These are phyloP conservation scores for Lamprologus speciosus DNA, from an alignment of 2,113 vertebrate genomes.

Conservation along the genomic window DNA sequence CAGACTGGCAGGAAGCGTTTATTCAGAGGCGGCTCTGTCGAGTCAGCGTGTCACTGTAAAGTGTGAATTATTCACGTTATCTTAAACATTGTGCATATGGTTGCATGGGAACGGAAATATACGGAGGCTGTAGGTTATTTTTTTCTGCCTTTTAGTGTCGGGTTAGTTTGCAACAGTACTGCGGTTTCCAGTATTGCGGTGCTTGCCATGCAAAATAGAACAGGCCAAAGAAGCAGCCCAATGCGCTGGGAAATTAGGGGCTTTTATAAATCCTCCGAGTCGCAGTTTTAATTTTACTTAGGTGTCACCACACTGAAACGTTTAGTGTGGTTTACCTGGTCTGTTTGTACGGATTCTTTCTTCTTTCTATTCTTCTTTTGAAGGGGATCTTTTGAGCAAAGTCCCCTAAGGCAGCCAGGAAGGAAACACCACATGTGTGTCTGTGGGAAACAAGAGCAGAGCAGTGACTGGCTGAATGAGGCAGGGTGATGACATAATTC, in stretches of 20 bases:
- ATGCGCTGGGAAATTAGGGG: not conserved
- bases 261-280: not conserved
- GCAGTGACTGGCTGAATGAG: not conserved
- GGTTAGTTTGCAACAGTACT: not conserved
- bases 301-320: not conserved
- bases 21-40: not conserved
- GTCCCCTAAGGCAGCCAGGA: constrained; percentile 1
- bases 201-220: not conserved
- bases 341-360: accelerated
- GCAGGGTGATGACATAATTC: constrained; percentile 41
- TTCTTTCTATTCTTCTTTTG: accelerated
- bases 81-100: not conserved
- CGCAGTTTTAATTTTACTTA: not conserved
- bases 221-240: not conserved
- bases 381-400: not conserved
- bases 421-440: constrained; percentile 24
- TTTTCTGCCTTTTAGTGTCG: not conserved
- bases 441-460: constrained; percentile 27
- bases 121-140: not conserved
- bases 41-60: not conserved
- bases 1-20: constrained; percentile 1
- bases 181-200: not conserved
- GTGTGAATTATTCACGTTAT: not conserved
- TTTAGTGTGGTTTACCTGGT: not conserved
- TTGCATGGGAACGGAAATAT: not conserved